Conservation (phyloP, 37 sponge, comb jelly and placozoan genomes). For the Chondrilla cf. caribensis region DNA sequence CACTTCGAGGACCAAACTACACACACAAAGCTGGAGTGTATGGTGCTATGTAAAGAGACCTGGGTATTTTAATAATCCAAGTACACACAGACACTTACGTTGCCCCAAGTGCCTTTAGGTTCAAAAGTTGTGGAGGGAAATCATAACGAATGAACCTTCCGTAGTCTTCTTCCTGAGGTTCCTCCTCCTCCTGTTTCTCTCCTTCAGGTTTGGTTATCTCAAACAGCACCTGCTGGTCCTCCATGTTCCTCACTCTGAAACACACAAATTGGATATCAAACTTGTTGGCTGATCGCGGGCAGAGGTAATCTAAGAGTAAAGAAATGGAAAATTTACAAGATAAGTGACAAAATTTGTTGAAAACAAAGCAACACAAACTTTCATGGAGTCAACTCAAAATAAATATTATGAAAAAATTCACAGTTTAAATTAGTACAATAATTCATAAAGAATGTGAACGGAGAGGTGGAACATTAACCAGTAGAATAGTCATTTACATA, state of each 20-base stretch:
- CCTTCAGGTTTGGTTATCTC: constrained; percentile 71
- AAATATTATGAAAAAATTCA: too few relatives aligned
- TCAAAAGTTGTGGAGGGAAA: constrained; percentile 87
- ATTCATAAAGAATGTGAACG: too few relatives aligned
- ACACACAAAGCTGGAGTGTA: too few relatives aligned
- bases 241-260: constrained; percentile 87
- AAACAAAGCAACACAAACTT: too few relatives aligned
- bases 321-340: not conserved
- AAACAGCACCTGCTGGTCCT: constrained; percentile 68
- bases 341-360: too few relatives aligned
- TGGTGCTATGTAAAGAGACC: too few relatives aligned
- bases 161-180: constrained; percentile 39
- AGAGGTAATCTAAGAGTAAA: constrained; percentile 74
- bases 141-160: constrained; percentile 87
- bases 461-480: too few relatives aligned
- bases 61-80: too few relatives aligned
- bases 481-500: too few relatives aligned
- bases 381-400: too few relatives aligned
- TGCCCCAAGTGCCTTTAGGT: constrained; percentile 84
- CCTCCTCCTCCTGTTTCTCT: not conserved
- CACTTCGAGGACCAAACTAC: too few relatives aligned
- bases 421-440: too few relatives aligned
- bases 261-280: constrained; percentile 83
- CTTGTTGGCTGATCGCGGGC: constrained; percentile 67
- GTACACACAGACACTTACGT: constrained; percentile 62